Conservation (phyloP, 1,140 invertebrate species). For the Trinorchestia longiramus region DNA sequence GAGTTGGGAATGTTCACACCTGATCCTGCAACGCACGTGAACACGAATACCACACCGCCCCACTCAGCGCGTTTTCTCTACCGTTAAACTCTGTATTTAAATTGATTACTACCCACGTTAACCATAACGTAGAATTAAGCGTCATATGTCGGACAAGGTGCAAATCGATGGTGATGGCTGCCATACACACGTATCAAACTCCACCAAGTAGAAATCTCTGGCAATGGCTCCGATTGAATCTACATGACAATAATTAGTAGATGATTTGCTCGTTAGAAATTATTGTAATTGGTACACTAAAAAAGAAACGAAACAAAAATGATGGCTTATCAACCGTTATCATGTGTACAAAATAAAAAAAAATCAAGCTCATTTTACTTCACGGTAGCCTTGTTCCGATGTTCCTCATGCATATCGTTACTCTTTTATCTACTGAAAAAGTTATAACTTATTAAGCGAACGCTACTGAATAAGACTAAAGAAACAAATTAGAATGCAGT, state of each 20-base stretch:
- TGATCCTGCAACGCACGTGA: background rate
- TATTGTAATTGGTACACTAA: background rate
- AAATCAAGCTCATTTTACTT: background rate
- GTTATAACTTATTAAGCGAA: no score
- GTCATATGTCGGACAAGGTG: background rate
- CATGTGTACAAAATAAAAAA: background rate
- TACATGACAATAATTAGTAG: background rate
- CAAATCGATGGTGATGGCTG: no score
- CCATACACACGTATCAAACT: background rate
- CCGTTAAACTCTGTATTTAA: background rate
- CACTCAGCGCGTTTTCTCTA: background rate
- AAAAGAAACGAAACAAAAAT: background rate
- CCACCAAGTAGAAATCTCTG: background rate
- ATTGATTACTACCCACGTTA: background rate
- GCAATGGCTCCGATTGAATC: background rate
- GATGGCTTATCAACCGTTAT: background rate
- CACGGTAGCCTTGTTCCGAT: background rate
- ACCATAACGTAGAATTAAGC: background rate
- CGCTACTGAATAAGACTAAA: no score
- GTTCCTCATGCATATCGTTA: no score
- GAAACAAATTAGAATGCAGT: no score
- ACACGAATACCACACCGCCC: background rate
- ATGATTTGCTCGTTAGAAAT: background rate
- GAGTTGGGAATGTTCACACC: background rate
- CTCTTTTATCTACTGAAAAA: no score